Conservation (phyloP, 2,888 invertebrate species). For the Cephus pygmeus region DNA sequence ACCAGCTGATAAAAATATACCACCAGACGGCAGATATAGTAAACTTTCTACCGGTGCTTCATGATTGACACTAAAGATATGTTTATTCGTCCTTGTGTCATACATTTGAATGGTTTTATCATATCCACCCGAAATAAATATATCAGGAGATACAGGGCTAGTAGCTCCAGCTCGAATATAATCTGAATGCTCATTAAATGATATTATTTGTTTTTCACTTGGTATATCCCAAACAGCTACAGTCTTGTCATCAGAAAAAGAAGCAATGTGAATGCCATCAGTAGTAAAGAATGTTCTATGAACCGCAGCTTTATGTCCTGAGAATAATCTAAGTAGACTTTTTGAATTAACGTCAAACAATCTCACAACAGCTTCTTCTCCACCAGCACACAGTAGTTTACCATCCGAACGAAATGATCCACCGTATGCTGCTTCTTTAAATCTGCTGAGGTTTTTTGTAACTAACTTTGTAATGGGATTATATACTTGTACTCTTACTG, state of each 20-base stretch:
- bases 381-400: conserved; percentile 85
- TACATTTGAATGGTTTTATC: conserved; percentile 89
- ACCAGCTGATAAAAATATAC: conserved; percentile 90
- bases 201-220: conserved; percentile 78
- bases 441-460: conserved; percentile 83
- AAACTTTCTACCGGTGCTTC: conserved; percentile 91
- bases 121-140: conserved; percentile 88
- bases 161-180: conserved; percentile 88
- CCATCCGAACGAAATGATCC: conserved; percentile 86
- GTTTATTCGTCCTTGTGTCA: conserved; percentile 81
- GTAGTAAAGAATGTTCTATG: conserved; percentile 86
- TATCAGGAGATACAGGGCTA: conserved; percentile 80
- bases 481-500: conserved; percentile 87
- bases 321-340: conserved; percentile 84
- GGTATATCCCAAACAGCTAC: conserved; percentile 92
- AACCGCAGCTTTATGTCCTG: conserved; percentile 83
- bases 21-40: conserved; percentile 88
- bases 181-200: conserved; percentile 78
- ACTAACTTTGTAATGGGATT: conserved; percentile 87
- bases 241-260: conserved; percentile 92
- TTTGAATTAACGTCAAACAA: conserved; percentile 90
- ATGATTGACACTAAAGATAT: conserved; percentile 82
- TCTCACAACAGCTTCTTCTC: conserved; percentile 88
- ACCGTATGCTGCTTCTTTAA: conserved; percentile 87
- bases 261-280: conserved; percentile 82